Conservation (phyloP, 2,113 vertebrate genomes). For the Tautogolabrus adspersus region DNA sequence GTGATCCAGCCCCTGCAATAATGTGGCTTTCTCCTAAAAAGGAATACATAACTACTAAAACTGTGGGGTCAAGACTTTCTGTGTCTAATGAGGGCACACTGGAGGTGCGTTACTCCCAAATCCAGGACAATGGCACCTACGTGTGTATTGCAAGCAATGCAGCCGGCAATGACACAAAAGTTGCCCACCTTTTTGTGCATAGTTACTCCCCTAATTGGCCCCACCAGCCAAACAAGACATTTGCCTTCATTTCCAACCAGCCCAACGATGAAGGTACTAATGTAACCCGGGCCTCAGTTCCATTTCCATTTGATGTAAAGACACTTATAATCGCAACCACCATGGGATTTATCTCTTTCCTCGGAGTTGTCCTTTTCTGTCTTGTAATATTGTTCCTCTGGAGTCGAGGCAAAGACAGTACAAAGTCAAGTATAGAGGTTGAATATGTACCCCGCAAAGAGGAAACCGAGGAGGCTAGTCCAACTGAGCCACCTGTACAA, state of each 20-base stretch:
- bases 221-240: constrained; percentile 97
- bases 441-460: constrained; percentile 97
- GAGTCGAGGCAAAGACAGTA: constrained; percentile 97
- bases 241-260: constrained; percentile 98
- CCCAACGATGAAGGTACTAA: constrained; percentile 94
- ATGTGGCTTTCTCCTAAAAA: constrained; percentile 97
- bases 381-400: constrained; percentile 98
- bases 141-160: constrained; percentile 95
- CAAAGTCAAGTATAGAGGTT: constrained; percentile 96
- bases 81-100: constrained; percentile 93
- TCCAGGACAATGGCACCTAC: constrained; percentile 98
- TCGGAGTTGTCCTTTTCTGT: constrained; percentile 98
- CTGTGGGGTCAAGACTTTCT: constrained; percentile 89
- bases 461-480: constrained; percentile 89
- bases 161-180: constrained; percentile 94
- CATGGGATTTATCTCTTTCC: constrained; percentile 99
- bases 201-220: constrained; percentile 99
- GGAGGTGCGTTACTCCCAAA: constrained; percentile 97
- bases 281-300: constrained; percentile 91
- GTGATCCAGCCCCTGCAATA: constrained; percentile 91
- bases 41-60: constrained; percentile 95
- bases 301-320: constrained; percentile 98
- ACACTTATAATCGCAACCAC: constrained; percentile 98
- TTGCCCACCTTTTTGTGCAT: constrained; percentile 95
- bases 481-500: constrained; percentile 90